These are phyloP conservation scores for Pammene aurita DNA, from an alignment of 2,888 invertebrate species.

Conservation along the genomic window DNA sequence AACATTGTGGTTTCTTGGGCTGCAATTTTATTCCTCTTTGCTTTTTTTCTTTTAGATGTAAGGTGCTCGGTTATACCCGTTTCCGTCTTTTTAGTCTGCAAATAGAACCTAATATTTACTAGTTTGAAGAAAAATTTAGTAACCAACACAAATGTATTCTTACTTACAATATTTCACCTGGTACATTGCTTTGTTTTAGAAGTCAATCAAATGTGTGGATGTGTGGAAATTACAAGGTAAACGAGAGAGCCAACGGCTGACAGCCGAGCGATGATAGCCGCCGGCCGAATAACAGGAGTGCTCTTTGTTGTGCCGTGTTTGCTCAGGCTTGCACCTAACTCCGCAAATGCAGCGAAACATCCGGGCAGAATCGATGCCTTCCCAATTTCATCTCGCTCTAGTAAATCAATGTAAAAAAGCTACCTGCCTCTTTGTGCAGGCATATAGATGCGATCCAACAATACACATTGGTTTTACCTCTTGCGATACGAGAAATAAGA, in stretches of 20 bases:
- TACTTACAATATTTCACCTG: neutral
- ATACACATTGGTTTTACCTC: conserved; percentile 20
- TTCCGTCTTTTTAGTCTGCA: conserved; percentile 5
- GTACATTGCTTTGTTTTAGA: conserved; percentile 20
- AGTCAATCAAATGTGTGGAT: conserved; percentile 4
- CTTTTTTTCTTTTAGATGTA: conserved; percentile 2
- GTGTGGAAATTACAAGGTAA: conserved; percentile 28
- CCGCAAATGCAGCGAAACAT: conserved; percentile 48
- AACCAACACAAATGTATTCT: too few species aligned
- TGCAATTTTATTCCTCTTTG: conserved; percentile 19
- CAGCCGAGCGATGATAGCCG: conserved; percentile 12
- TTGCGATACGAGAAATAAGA: conserved; percentile 8
- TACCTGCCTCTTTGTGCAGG: conserved; percentile 36
- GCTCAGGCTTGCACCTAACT: conserved; percentile 36
- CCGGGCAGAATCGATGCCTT: conserved; percentile 47
- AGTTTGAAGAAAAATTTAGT: neutral
- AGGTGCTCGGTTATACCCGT: neutral
- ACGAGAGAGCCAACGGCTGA: conserved; percentile 1
- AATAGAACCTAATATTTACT: neutral
- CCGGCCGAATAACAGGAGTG: conserved; percentile 24
- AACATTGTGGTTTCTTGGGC: conserved; percentile 13
- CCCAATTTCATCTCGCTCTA: conserved; percentile 40
- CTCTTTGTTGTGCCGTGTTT: conserved; percentile 28
- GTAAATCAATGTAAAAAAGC: conserved; percentile 39
- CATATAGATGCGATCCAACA: conserved; percentile 22